Base-by-base conservation (phyloP, 2,888 invertebrate species). In the Macaria liturata region DNA sequence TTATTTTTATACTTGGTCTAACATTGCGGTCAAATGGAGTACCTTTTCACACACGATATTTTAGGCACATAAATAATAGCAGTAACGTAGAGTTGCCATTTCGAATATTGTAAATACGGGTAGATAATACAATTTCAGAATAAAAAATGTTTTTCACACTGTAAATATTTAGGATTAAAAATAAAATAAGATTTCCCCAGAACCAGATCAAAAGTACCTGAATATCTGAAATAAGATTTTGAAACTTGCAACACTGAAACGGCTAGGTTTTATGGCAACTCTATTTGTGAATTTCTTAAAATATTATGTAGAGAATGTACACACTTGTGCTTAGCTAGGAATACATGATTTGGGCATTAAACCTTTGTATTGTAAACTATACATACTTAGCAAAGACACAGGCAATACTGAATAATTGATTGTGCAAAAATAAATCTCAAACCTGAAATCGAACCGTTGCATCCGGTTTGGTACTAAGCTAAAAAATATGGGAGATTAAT, bases 71-170 rank as follows among this genome's bases (percentile, higher is more conserved):
- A 57, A 49, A 53, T 54, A 48, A 58, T 59, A 56, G 55, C 48
- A 62, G 56, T 57, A 59, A 54, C 50, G 45, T 64, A 66, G 69
- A 68, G 67, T 70, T 71, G 69, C 68, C 71, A 71, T 67, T 66
- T 49, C 48, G 7, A 54, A 59, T 51, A 60, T 57, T 55, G 55
- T 55, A 53, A 56, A 56, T 62, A 62, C 55, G 42, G 49, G 46
- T 58, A 55, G 52, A 53, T 49, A 43, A 52, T 51, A 55, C 9
- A 44, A 9, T 40, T 49, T 43, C 45, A 46, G 46, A 52, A 48
- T 45, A 49, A 43, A 50, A 49, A 48, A 30, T 39, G 20, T 20
- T 20, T 43, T 50, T 44, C 46, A 54, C 46, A 31, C 9, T 59
- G 58, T 59, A 59, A 49, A 54, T 59, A 59, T 8, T 49, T 58